Evolutionary conservation across 1,140 invertebrate species (phyloP), one percentile per base, ranked within the genome.

Genomic region (Ladona fulva): DNA sequence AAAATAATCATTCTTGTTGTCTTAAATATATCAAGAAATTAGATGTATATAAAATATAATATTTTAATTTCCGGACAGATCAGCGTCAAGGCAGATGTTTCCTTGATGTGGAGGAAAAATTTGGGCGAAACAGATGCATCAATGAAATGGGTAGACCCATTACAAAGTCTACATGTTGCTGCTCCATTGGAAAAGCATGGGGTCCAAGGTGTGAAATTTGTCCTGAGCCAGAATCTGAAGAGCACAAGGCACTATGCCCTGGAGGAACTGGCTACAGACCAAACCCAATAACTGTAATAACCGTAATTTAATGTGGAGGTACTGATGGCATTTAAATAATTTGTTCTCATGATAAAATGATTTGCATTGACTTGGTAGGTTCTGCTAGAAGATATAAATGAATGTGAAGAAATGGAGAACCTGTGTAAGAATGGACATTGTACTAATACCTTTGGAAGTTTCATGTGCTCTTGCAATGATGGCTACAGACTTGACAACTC

Each of bases 371-470:
- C 3, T 66, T 3, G 80, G 16, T 78, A 92, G 88, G 90, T 94
- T 24, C 90, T 93, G 74, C 82, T 94, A 16, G 93, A 93, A 81
- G 93, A 94, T 81, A 93, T 94, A 75, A 92, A 96, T 83, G 94
- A 97, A 86, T 97, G 95, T 85, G 88, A 88, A 59, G 92, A 94
- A 81, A 91, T 95, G 83, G 88, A 91, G 80, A 89, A 90, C 81
- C 86, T 96, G 77, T 95, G 92, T 84, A 87, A 88, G 78, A 93
- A 94, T 84, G 95, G 95, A 7, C 91, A 94, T 78, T 97, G 95
- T 83, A 93, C 93, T 37, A 96, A 96, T 84, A 95, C 94, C 19
- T 95, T 95, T 86, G 95, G 93, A 0, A 92, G 91, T 80, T 95
- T 92, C 81, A 91, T 92, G 87, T 95, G 93, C 83, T 91, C 90